Conservation (phyloP, 2,888 invertebrate genomes). For the Sarcophaga carnaria region DNA sequence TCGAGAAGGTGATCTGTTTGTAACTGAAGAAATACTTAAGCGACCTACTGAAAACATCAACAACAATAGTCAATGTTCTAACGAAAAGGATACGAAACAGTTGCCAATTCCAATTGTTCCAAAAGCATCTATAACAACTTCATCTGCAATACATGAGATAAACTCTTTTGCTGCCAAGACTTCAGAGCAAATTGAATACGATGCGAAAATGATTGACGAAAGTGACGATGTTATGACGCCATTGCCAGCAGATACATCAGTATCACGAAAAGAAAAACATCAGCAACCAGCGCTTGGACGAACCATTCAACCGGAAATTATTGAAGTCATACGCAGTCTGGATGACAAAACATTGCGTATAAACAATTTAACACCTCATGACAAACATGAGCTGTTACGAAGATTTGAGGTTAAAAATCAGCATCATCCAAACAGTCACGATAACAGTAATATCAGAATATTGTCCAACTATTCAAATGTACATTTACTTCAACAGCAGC, state of each 20-base stretch:
- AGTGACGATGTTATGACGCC: constrained; percentile 82
- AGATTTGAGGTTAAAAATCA: constrained; percentile 64
- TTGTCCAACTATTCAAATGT: constrained; percentile 27
- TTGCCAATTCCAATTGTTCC: neutral
- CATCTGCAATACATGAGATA: too few species aligned
- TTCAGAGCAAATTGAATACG: constrained; percentile 79
- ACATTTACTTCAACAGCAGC: constrained; percentile 38
- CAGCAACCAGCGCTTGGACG: constrained; percentile 70
- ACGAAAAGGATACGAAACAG: neutral
- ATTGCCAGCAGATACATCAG: constrained; percentile 68
- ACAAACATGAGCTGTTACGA: constrained; percentile 72
- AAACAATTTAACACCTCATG: constrained; percentile 76
- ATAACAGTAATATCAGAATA: constrained; percentile 29
- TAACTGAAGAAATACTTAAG: constrained; percentile 37
- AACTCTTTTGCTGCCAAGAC: constrained; percentile 71
- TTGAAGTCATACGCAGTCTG: constrained; percentile 78
- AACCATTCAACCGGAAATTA: constrained; percentile 77
- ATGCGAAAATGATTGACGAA: constrained; percentile 79
- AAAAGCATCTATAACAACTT: too few species aligned
- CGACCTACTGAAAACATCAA: neutral
- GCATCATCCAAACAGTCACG: constrained; percentile 24
- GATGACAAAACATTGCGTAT: constrained; percentile 76
- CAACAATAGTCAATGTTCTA: constrained; percentile 5
- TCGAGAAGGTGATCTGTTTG: neutral
- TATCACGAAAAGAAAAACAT: constrained; percentile 4